Evolutionary conservation across 1,140 invertebrate genomes (phyloP), one percentile per base, ranked within the genome.

Genomic region (Oreohelix idahoensis): DNA sequence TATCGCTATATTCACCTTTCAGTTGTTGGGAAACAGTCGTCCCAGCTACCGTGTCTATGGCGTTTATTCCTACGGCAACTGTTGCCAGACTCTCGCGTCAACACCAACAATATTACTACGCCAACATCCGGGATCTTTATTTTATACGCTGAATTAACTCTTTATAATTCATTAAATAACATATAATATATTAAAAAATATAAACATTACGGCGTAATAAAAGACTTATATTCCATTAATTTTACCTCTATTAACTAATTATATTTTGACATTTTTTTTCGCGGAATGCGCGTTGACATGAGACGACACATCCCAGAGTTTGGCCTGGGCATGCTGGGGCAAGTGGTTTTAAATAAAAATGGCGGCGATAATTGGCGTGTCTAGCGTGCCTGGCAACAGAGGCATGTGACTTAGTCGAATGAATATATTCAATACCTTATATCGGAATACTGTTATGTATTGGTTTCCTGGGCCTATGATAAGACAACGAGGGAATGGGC

Each of bases 21-120:
- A 86, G 79, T 90, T 92, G 89, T 92, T 91, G 91, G 90, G 90
- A 91, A 91, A 91, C 91, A 92, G 91, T 92, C 92, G 92, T 92
- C 92, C 91, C 89, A 92, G 92, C 87, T 93, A 93, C 92, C 86
- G 92, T 93, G 92, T 86, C 92, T 93, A 93, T 92, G 92, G 92
- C 92, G 92, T 92, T 92, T 91, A 92, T 93, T 92, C 92, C 92
- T 92, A 92, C 87, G 92, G 92, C 92, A 93, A 93, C 92, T 87
- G 92, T 93, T 93, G 92, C 92, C 92, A 92, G 90, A 92, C 90
- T 90, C 92, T 86, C 88, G 89, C 90, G 88, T 90, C 88, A 89
- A 87, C 88, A 89, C 85, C 85, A 85, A 79, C 71, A 32, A 84
- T 86, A 88, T 91, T 86, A 80, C 76, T 89, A 83, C 89, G 86